Evolutionary conservation across 2,888 invertebrate species (phyloP).

Genomic region (Physocephala rufipes): DNA sequence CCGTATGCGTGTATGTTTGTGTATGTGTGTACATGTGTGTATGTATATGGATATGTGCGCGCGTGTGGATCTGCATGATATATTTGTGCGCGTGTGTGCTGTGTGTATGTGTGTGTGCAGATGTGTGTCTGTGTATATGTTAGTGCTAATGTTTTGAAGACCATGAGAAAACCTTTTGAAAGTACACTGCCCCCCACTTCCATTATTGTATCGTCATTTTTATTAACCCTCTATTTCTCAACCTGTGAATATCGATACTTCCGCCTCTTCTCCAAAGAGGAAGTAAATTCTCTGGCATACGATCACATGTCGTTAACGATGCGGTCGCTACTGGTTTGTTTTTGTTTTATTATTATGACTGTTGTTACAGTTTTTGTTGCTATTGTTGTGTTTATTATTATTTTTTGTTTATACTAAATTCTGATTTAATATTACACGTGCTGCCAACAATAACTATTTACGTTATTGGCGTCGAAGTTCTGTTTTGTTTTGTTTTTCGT

Average conservation of each 20-base stretch:
- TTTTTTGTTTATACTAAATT: too few species aligned
- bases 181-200: not conserved
- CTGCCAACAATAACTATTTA: too few species aligned
- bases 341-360: too few species aligned
- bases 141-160: slow-evolving; percentile 11
- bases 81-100: not conserved
- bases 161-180: too few species aligned
- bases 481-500: too few species aligned
- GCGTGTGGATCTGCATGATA: too few species aligned
- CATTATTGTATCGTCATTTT: not conserved
- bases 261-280: not conserved
- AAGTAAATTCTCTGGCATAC: not conserved
- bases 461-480: too few species aligned
- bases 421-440: too few species aligned
- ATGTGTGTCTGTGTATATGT: not conserved
- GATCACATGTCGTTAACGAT: too few species aligned
- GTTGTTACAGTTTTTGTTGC: too few species aligned
- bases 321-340: not conserved
- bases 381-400: too few species aligned
- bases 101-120: not conserved
- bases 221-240: not conserved
- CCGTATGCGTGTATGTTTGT: not conserved
- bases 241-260: not conserved
- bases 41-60: not conserved
- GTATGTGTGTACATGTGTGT: not conserved